Base-by-base conservation (phyloP, 2,113 vertebrate genomes). In the Syngnathoides biaculeatus region DNA sequence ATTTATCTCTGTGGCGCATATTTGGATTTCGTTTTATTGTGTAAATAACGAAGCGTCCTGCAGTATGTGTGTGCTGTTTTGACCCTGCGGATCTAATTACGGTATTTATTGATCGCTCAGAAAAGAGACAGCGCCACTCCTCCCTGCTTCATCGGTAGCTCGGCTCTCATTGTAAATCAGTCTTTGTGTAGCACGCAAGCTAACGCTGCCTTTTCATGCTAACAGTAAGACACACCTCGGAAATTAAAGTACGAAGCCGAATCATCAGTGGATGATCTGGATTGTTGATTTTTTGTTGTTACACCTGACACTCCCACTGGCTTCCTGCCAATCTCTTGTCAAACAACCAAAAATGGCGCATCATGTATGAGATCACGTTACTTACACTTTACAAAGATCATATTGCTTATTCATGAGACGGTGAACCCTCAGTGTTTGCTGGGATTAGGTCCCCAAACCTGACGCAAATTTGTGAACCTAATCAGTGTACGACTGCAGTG, bases 101-200 rank as follows among this genome's bases (percentile, higher is more conserved):
- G 12, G 30, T 35, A 35, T 53, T n/a, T 24, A 24, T 17, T 40
- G 67, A 13, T 56, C 5, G 26, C 14, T 8, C 30, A 15, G 56
- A 12, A 38, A 26, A 30, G 9, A 10, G 19, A n/a, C 45, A 5
- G 19, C 2, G 42, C 5, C 10, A 55, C 35, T 61, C 42, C 8
- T 42, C 2, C 45, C 15, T 47, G 45, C 17, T 47, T 2, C 15
- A 17, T 47, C 15, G 61, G 53, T 61, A 52, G 60, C 66, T 38
- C 20, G 56, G 15, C 27, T 45, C 47, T 67, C 69, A 68, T 60
- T 42, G 56, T 53, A 72, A 66, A 1, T 2, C 22, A 39, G 68
- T 67, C 27, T 27, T 64, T 53, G 42, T 8, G 47, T 73, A 70
- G 65, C 73, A 14, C 22, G 1, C 3, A 5, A 68, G 77, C 59